Base-by-base conservation (phyloP, 2,797 vertebrate genomes). In the Intellagama lesueurii region DNA sequence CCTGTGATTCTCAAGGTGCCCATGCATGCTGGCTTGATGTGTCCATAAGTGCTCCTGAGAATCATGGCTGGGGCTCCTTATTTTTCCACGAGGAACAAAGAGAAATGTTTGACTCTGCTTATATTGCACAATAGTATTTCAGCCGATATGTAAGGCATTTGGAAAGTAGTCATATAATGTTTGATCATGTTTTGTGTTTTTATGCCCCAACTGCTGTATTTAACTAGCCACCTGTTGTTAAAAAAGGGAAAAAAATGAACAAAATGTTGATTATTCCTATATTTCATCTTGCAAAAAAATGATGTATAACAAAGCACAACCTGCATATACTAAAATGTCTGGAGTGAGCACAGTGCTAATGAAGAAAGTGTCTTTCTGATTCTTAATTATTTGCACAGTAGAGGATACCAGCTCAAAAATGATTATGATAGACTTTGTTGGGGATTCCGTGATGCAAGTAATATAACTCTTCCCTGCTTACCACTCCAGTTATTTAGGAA, bases 131-230 rank as follows among this genome's bases (percentile, higher is more conserved):
- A 56, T 1, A 56, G 7, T 1, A 56, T 56, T 56, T 56, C 52
- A 56, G 28, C 7, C 28, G 30, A 24, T 66, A 81, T 6, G 32
- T 60, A 64, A 17, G 72, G 19, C 14, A 32, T 14, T 40, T 4
- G 22, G 22, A 66, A n/a, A 49, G 4, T 47, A 11, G 9, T 24
- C 44, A 40, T 44, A 12, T 70, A 69, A 52, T 80, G 8, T 22
- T 87, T 81, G 49, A 69, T 79, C n/a, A 35, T 87, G 16, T 66
- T 85, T 86, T 81, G 16, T 75, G n/a, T 64, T 47, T 79, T 47
- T 78, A 60, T 11, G 44, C 24, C 47, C 44, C 47, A 79, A 11
- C 64, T 32, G 68, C 68, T 79, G 52, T 79, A 85, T 26, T 30
- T 75, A 22, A 49, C 49, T 76, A 80, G 47, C 40, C 32, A 22